These are phyloP conservation scores for Panopea generosa DNA, from an alignment of 2,888 invertebrate genomes.

Conservation along the genomic window DNA sequence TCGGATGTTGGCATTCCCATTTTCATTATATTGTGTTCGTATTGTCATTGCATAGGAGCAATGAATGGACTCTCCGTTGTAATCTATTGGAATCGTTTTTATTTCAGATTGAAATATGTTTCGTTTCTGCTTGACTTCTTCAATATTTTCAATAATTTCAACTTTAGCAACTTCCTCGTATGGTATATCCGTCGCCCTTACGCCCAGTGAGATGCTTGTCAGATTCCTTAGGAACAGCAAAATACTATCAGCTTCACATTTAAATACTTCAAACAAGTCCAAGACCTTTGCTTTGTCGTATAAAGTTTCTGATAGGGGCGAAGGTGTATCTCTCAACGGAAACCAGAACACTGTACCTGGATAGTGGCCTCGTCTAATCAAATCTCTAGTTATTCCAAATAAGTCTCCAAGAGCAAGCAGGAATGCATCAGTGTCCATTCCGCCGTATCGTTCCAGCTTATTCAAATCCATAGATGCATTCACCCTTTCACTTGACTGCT, in stretches of 20 bases:
- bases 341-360: slow-evolving; percentile 81
- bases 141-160: slow-evolving; percentile 5
- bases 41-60: too few species aligned
- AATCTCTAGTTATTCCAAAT: slow-evolving; percentile 64
- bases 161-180: not conserved
- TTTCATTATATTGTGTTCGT: too few species aligned
- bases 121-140: slow-evolving; percentile 5
- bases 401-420: slow-evolving; percentile 65
- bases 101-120: not conserved
- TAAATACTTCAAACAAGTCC: slow-evolving; percentile 73
- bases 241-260: slow-evolving; percentile 72
- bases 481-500: slow-evolving; percentile 46
- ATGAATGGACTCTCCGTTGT: not conserved
- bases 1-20: not conserved
- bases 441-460: slow-evolving; percentile 41
- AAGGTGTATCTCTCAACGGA: slow-evolving; percentile 74
- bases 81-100: not conserved
- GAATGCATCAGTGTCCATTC: slow-evolving; percentile 48
- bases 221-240: slow-evolving; percentile 80
- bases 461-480: slow-evolving; percentile 52
- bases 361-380: slow-evolving; percentile 64
- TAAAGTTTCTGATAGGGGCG: slow-evolving; percentile 71
- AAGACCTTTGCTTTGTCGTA: slow-evolving; percentile 69
- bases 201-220: slow-evolving; percentile 70
- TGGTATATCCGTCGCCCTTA: too few species aligned